These are phyloP conservation scores for Pituophis catenifer DNA, from an alignment of 2,113 vertebrate genomes.

Conservation along the genomic window DNA sequence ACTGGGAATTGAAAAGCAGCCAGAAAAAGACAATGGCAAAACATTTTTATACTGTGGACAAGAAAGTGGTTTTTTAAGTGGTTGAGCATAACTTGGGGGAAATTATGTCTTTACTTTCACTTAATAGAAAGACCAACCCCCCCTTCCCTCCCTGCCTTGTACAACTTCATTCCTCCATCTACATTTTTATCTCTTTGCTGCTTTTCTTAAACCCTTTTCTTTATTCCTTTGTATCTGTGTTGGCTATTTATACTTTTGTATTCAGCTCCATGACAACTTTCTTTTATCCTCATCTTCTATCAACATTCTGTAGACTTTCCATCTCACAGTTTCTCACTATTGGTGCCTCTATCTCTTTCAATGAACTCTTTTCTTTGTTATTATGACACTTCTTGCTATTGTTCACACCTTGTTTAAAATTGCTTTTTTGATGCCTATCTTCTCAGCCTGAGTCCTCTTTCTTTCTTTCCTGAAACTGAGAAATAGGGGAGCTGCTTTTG, in stretches of 20 bases:
- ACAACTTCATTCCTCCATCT: not conserved
- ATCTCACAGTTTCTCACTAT: not conserved
- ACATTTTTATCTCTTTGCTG: conserved; percentile 56
- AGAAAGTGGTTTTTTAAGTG: not conserved
- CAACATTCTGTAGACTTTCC: conserved; percentile 14
- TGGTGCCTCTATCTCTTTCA: not conserved
- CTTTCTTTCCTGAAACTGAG: not conserved
- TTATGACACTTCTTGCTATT: not conserved
- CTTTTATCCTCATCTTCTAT: not conserved
- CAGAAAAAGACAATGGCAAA: not conserved
- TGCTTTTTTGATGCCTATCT: not conserved
- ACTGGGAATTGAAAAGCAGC: not conserved
- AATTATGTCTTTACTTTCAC: not conserved
- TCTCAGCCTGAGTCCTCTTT: not conserved
- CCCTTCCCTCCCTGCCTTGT: not conserved
- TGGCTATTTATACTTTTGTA: not conserved
- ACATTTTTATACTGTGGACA: not conserved
- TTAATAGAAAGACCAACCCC: not conserved
- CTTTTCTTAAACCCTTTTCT: conserved; percentile 39
- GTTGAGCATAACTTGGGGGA: not conserved
- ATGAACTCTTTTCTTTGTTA: not conserved
- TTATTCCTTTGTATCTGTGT: conserved; percentile 6
- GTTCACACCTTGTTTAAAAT: not conserved
- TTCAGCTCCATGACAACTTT: not conserved
- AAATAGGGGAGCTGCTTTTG: conserved; percentile 45